Conservation (phyloP, 2,113 vertebrate genomes). For the Cavia aperea region DNA sequence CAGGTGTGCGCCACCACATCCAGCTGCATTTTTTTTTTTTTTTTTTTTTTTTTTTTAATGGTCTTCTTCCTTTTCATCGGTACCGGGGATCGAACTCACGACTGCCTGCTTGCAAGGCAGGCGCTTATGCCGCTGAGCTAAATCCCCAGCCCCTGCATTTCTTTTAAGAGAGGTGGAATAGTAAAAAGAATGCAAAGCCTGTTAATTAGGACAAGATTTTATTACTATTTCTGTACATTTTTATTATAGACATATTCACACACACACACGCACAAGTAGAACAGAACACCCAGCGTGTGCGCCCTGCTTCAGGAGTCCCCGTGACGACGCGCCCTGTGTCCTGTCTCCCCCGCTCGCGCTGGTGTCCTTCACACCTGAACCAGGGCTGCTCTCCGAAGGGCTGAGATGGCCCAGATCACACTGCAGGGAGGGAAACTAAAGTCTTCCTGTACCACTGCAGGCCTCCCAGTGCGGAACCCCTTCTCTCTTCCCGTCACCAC, state of each 20-base stretch:
- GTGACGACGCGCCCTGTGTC: not conserved
- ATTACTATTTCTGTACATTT: not conserved
- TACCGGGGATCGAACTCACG: too few species aligned
- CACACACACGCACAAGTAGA: not conserved
- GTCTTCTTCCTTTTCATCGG: too few species aligned
- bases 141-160: not conserved
- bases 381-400: not conserved
- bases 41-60: too few species aligned
- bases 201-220: not conserved
- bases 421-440: not conserved
- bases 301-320: not conserved
- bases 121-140: too few species aligned
- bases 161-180: not conserved
- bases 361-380: not conserved
- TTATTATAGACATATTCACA: not conserved
- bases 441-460: not conserved
- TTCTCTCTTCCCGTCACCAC: not conserved
- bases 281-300: fast-evolving
- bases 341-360: not conserved
- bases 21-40: not conserved
- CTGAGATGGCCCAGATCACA: not conserved
- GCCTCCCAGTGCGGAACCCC: not conserved
- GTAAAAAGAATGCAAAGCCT: not conserved
- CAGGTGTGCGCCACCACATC: too few species aligned
- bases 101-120: too few species aligned